A percentile compares a stretch with the other conserved stretches of the same genome.
phyloP scores from a whole-genome alignment of 2,113 vertebrate genomes.

The Cyprinodon brontotheroides region DNA sequence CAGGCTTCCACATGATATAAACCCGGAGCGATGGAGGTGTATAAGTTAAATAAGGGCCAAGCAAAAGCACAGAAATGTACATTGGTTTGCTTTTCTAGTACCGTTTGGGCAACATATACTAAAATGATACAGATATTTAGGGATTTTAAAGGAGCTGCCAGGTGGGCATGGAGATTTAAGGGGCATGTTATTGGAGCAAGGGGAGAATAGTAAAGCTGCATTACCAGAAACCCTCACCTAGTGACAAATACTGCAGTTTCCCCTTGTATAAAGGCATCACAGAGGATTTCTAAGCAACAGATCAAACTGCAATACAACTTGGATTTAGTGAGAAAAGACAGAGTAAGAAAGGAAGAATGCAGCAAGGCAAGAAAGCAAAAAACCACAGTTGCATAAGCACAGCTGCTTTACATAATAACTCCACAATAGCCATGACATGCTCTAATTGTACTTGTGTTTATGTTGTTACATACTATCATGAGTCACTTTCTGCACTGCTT shows the following conservation, averaged over 20 bases:
- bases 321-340: conserved; percentile 21
- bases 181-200: conserved; percentile 38
- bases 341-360: not conserved
- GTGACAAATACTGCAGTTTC: conserved; percentile 74
- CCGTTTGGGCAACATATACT: conserved; percentile 41
- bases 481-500: conserved; percentile 12
- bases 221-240: conserved; percentile 57
- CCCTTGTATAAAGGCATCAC: conserved; percentile 80
- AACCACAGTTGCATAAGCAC: not conserved
- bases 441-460: conserved; percentile 9
- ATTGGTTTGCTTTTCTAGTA: conserved; percentile 54
- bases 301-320: conserved; percentile 72
- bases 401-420: not conserved
- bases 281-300: conserved; percentile 80
- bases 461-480: conserved; percentile 20
- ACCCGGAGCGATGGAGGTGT: conserved; percentile 51
- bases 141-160: conserved; percentile 47
- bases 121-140: conserved; percentile 60
- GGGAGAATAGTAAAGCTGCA: conserved; percentile 63
- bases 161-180: conserved; percentile 17
- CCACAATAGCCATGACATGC: not conserved
- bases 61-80: conserved; percentile 46
- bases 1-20: conserved; percentile 46
- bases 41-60: conserved; percentile 64
- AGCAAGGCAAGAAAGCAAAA: conserved; percentile 1